Evolutionary conservation across 2,888 invertebrate species (phyloP), one percentile per base, ranked within the genome.

Genomic region (Malthinus seriepunctatus): DNA sequence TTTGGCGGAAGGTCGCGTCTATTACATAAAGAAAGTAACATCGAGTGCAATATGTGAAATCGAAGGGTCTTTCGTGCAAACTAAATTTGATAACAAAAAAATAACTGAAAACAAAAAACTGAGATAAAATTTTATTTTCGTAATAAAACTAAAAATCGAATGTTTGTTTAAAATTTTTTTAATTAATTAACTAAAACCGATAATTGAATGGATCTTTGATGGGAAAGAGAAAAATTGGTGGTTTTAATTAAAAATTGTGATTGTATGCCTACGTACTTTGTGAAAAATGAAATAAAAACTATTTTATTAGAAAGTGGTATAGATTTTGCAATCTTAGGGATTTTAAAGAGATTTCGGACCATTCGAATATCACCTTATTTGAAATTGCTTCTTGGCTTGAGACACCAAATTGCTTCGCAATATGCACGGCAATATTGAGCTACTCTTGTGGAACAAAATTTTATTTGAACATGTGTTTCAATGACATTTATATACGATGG

Each of bases 381-480:
- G 64, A 56, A 60, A 56, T 53, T 61, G 58, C 51, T 61, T 60
- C 58, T 38, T 63, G 61, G 51, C 64, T 66, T 39, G 63, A 62
- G 61, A 69, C 73, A 1, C 84, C 73, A 75, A 79, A 76, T 65
- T 87, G 87, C 66, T 84, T 86, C 31, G 84, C 72, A 1, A 86
- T 81, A 69, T 88, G 83, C 0, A 87, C 84, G 32, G 85, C 70
- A 38, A 88, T 83, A 2, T 86, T 76, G 10, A 88, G 79, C 88
- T 88, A 89, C 79, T 88, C 86, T 70, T 88, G 88, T 88, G 60
- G 23, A 63, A 68, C 59, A 62, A 52, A 58, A 57, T 63, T 63
- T 64, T 61, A 60, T 60, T 64, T 63, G 51, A 59, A 51, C 56
- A 51, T 60, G 52, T 63, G 52, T 58, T 58, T 52, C 57, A 49